Evolutionary conservation across 2,113 vertebrate genomes (phyloP).

Genomic region (Thalassarche chlororhynchos): DNA sequence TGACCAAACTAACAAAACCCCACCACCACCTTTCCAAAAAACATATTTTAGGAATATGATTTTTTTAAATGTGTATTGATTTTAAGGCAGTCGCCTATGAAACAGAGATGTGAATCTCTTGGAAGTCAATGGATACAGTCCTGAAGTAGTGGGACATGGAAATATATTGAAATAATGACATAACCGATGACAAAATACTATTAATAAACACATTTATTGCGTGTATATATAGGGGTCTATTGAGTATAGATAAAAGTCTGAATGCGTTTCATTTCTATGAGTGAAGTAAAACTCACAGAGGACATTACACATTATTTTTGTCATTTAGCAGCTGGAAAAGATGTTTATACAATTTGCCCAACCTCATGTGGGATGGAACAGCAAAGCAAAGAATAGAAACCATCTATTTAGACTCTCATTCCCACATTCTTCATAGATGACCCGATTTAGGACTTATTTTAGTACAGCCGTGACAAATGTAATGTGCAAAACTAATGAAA

Average conservation of each 20-base stretch:
- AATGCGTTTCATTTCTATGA: neutral
- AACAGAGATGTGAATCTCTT: neutral
- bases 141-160: neutral
- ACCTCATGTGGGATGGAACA: neutral
- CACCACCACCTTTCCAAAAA: neutral
- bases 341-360: neutral
- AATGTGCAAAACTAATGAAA: conserved; percentile 57
- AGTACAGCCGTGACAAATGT: conserved; percentile 27
- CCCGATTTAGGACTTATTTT: conserved; percentile 49
- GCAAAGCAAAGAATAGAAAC: conserved; percentile 10
- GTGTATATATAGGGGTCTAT: neutral
- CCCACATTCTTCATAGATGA: conserved; percentile 32
- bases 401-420: neutral
- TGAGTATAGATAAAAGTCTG: neutral
- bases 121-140: neutral
- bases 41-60: neutral
- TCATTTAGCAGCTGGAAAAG: neutral
- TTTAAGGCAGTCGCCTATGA: neutral
- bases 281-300: neutral
- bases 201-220: neutral
- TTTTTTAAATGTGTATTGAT: neutral
- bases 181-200: neutral
- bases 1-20: neutral
- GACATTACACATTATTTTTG: neutral
- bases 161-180: neutral